Evolutionary conservation across 2,888 invertebrate species (phyloP).

Genomic region (Blera fallax): DNA sequence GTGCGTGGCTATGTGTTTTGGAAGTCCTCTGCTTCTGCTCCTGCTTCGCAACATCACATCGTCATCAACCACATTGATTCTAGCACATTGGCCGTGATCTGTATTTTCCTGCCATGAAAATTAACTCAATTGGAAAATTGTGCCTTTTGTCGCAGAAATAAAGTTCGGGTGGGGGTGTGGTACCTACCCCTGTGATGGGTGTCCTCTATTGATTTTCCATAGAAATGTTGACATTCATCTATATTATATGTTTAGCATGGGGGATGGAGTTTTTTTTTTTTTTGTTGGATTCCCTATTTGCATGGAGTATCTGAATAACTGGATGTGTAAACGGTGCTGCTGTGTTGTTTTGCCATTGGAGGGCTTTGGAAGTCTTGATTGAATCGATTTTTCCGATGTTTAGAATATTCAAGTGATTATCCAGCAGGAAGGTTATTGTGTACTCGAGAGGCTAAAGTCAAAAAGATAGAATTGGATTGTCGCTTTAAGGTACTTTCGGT

Average conservation of each 20-base stretch:
- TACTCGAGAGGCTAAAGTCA: background rate
- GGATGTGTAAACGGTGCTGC: background rate
- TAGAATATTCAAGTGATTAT: conserved; percentile 6
- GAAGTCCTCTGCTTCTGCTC: conserved; percentile 1
- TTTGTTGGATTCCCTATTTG: background rate
- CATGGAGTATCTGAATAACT: background rate
- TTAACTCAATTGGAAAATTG: conserved; percentile 71
- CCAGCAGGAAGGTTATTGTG: background rate
- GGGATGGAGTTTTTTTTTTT: background rate
- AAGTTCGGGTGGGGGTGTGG: background rate
- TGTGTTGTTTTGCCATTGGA: background rate
- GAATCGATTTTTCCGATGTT: conserved; percentile 31
- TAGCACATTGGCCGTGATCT: conserved; percentile 58
- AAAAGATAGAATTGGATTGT: background rate
- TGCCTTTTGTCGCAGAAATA: conserved; percentile 63
- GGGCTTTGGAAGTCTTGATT: conserved; percentile 24
- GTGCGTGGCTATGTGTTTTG: conserved; percentile 5
- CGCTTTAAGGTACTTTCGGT: background rate
- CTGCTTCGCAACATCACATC: conserved; percentile 20
- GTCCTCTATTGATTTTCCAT: conserved; percentile 64
- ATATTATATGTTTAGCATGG: background rate
- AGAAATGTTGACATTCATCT: conserved; percentile 66
- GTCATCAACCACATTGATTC: conserved; percentile 61
- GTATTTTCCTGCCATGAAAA: conserved; percentile 65
- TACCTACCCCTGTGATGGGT: background rate